These are phyloP conservation scores for Diglossa brunneiventris DNA, from an alignment of 2,113 vertebrate species.

Conservation along the genomic window DNA sequence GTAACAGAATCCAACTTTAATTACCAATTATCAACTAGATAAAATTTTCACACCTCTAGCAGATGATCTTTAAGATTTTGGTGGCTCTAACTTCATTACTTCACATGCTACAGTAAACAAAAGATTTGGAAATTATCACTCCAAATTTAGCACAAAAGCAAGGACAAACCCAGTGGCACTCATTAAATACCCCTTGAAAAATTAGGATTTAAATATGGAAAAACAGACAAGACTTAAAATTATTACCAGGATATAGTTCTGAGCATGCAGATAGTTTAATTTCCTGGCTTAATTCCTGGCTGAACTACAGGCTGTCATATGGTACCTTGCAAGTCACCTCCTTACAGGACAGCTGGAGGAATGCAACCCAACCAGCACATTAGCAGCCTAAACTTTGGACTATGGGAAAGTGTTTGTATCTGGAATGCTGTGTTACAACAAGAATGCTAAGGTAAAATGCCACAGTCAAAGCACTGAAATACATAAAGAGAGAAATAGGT, in stretches of 20 bases:
- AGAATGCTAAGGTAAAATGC: not conserved
- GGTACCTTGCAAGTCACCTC: not conserved
- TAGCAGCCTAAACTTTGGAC: not conserved
- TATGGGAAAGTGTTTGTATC: not conserved
- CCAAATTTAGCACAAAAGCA: not conserved
- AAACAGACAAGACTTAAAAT: not conserved
- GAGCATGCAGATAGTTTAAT: not conserved
- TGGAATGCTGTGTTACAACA: not conserved
- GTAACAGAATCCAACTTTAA: not conserved
- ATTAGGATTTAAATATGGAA: not conserved
- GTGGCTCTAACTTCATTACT: not conserved
- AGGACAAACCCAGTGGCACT: not conserved
- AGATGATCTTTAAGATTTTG: not conserved
- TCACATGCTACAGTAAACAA: not conserved
- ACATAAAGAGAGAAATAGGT: not conserved
- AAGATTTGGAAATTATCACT: not conserved
- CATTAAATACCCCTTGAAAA: not conserved
- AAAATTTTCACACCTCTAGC: not conserved
- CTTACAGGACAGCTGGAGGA: not conserved
- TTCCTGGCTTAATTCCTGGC: not conserved
- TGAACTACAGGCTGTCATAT: not conserved
- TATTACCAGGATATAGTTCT: conserved; percentile 30
- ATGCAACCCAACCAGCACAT: not conserved
- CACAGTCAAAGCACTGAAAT: not conserved
- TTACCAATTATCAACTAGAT: not conserved